Base-by-base conservation (phyloP, 1,140 invertebrate species). In the Brachionus plicatilis region DNA sequence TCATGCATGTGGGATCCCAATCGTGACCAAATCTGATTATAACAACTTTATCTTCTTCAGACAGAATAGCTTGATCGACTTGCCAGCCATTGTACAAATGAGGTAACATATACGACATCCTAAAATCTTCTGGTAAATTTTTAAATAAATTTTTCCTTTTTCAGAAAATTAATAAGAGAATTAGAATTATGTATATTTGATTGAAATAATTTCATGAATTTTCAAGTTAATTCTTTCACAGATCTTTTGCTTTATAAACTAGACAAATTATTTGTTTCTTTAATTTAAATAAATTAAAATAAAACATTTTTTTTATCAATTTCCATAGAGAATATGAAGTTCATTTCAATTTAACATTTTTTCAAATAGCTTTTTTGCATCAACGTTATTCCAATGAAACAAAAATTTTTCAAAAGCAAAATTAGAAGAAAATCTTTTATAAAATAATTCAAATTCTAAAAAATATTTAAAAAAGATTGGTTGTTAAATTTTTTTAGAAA, bases 1-100 rank as follows among this genome's bases (percentile, higher is more conserved):
- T 97, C 97, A 99, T 99, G 90, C 97, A 99, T 17, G 96, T 96
- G 7, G 97, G 97, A 88, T 99, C 97, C 97, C 97, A 99, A 92
- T 99, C 97, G 87, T 99, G 97, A 0, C 97, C 97, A 91, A 99
- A 99, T 84, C 97, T 91, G 85, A 99, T 97, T 0, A 99, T 95
- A 79, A 99, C 96, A 80, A 98, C 95, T 86, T 97, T 91, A 89
- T 99, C 97, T 91, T 99, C 97, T 90, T 99, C 97, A 0, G 96
- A 97, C 20, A 99, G 90, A 89, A 99, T 99, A 8, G 97, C 96
- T 91, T 99, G 96, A 88, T 99, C 97, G 0, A 98, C 96, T 91
- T 99, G 97, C 96, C 96, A 99, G 4, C 97, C 97, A 92, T 99
- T 99, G 90, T 97, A 94, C 86, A 99, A 93, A 95, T 99, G 97